Base-by-base conservation (phyloP, 2,797 vertebrate species). In the Pogonophryne albipinna region DNA sequence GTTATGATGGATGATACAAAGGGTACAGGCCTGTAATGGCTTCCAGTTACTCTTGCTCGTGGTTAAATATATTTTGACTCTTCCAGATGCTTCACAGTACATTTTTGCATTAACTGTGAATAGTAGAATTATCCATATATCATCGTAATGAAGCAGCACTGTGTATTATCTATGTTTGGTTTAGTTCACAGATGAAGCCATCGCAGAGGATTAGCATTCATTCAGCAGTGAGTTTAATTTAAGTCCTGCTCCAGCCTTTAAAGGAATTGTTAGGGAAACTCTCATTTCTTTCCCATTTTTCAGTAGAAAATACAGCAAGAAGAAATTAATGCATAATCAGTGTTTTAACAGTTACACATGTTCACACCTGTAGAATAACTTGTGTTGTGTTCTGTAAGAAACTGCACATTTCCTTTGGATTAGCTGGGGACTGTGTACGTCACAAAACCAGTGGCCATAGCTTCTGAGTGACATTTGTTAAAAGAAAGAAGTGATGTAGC, bases 301-400 rank as follows among this genome's bases (percentile, higher is more conserved):
- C 44, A 62, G 56, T 55, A 51, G 3, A 62, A 34, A 60, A 74
- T 8, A 42, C 3, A 63, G 41, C 23, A 47, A 64, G 14, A 23
- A 41, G 6, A 71, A 58, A 68, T 63, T 0, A 46, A 49, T 51
- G 44, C 23, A 7, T n/a, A 16, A 51, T 65, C 10, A 0, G 9
- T 12, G 10, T 72, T 72, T 46, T 27, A 20, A 76, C 53, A 78
- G 64, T 72, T 46, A 64, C 57, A 80, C 76, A 75, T 41, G 59
- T 51, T 78, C 66, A 71, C 80, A 70, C 66, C 67, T 73, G 76
- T 50, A 63, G 19, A 14, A 9, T 23, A 51, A 46, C 44, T 14
- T 42, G 27, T 66, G 60, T 69, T 70, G 52, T 71, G 56, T 23
- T 20, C 42, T 61, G 38, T 52, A 14, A 46, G 31, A 16, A 8